Percentiles rank a stretch among this genome's conserved stretches.
These are phyloP conservation scores for Aulostomus chinensis DNA, from an alignment of 2,797 vertebrate species.

Conservation along the genomic window DNA sequence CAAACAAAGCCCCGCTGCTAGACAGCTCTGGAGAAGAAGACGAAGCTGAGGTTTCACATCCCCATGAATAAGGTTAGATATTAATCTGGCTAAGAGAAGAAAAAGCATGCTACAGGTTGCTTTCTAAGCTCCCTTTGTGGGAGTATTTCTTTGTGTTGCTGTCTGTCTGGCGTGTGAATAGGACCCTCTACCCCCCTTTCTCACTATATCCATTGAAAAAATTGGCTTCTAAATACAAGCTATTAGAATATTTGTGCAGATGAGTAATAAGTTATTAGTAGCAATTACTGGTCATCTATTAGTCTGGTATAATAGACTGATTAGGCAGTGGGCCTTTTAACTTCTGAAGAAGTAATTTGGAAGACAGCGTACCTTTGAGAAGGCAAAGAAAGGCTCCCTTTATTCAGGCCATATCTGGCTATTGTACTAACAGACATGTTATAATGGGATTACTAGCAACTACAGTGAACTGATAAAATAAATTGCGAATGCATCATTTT, in stretches of 20 bases:
- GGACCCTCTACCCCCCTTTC: constrained; percentile 51
- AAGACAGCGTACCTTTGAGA: constrained; percentile 80
- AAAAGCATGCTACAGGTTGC: constrained; percentile 87
- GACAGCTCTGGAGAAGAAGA: constrained; percentile 77
- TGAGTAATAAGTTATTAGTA: constrained; percentile 88
- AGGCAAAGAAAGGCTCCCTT: constrained; percentile 80
- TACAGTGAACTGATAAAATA: constrained; percentile 78
- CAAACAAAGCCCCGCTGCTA: constrained; percentile 81
- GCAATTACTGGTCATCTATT: constrained; percentile 90
- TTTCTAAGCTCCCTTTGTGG: constrained; percentile 83
- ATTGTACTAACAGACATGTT: constrained; percentile 83
- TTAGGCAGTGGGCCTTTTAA: constrained; percentile 83
- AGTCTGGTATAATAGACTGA: constrained; percentile 84
- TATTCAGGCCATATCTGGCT: constrained; percentile 80
- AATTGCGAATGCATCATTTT: constrained; percentile 77
- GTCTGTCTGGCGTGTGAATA: constrained; percentile 79
- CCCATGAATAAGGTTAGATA: constrained; percentile 84
- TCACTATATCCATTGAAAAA: constrained; percentile 80
- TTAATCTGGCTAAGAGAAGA: constrained; percentile 80
- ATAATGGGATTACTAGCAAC: constrained; percentile 84
- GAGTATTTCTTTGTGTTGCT: constrained; percentile 81
- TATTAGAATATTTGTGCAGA: constrained; percentile 88
- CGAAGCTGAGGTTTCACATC: constrained; percentile 75
- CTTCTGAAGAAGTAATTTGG: constrained; percentile 87
- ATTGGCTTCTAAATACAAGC: constrained; percentile 85